Conservation (phyloP, 2,888 invertebrate genomes). For the Acanthopleura granulata region DNA sequence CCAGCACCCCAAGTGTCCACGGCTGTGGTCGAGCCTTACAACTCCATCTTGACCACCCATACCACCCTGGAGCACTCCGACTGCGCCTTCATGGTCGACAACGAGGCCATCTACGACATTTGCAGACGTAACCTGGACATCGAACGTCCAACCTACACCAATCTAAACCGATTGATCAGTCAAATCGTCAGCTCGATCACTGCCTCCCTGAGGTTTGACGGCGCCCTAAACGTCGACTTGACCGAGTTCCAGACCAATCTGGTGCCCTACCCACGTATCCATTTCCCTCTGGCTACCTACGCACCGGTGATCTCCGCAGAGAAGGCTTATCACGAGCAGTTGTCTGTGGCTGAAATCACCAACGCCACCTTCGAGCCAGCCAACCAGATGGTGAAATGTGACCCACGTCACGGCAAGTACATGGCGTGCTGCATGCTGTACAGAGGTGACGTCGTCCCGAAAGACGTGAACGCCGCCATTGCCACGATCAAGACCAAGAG, state of each 20-base stretch:
- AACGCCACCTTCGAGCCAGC: not conserved
- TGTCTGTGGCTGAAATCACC: slow-evolving; percentile 4
- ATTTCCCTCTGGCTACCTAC: not conserved
- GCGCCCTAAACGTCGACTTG: not conserved
- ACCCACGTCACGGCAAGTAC: not conserved
- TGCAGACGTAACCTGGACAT: not conserved
- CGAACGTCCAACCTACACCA: not conserved
- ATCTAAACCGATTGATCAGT: not conserved
- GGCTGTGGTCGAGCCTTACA: not conserved
- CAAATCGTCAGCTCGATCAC: not conserved
- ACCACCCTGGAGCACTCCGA: slow-evolving; percentile 4
- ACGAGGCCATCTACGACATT: slow-evolving; percentile 5
- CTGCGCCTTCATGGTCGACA: slow-evolving; percentile 9
- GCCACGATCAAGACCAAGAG: slow-evolving; percentile 48
- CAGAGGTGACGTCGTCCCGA: not conserved
- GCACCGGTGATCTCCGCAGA: slow-evolving; percentile 7
- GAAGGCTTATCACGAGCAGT: slow-evolving; percentile 5
- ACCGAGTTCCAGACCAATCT: slow-evolving; percentile 6
- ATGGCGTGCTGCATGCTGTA: slow-evolving; percentile 5
- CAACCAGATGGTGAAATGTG: slow-evolving; percentile 2
- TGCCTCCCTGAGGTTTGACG: not conserved
- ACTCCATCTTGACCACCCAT: not conserved
- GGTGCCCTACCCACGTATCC: not conserved
- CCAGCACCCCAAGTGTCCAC: slow-evolving; percentile 9
- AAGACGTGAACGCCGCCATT: not conserved